phyloP scores from a whole-genome alignment of 92 coral and sea anemone genomes.

The Phenganax marumi region DNA sequence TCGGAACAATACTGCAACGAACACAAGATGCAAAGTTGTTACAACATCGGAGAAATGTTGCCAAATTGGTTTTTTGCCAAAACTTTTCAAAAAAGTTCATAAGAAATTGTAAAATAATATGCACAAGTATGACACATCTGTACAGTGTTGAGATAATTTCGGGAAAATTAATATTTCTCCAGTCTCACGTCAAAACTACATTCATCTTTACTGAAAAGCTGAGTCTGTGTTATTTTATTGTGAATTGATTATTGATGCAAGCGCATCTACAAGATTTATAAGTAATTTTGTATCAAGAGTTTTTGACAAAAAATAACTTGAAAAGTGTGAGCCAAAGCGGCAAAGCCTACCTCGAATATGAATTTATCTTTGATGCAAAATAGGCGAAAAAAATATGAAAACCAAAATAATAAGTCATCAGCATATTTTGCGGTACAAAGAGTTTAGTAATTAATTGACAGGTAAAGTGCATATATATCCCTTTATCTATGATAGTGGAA shows the following conservation, averaged over 20 bases:
- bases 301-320: too few relatives aligned
- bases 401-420: too few relatives aligned
- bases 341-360: too few relatives aligned
- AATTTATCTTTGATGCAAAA: too few relatives aligned
- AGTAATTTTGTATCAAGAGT: too few relatives aligned
- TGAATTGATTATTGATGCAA: background rate
- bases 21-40: background rate
- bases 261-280: background rate
- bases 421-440: background rate
- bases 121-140: slow-evolving; percentile 13
- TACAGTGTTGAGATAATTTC: slow-evolving; percentile 23
- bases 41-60: background rate
- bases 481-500: slow-evolving; percentile 17
- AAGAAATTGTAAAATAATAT: background rate
- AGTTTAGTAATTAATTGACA: background rate
- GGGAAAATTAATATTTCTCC: slow-evolving; percentile 16
- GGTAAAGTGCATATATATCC: background rate
- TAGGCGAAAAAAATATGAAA: too few relatives aligned
- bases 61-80: background rate
- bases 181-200: background rate
- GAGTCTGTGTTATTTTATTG: background rate
- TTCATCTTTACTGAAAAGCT: background rate
- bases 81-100: background rate
- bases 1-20: background rate
- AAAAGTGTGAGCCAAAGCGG: too few relatives aligned